Conservation (phyloP, 2,113 vertebrate genomes). For the Heterocephalus glaber region DNA sequence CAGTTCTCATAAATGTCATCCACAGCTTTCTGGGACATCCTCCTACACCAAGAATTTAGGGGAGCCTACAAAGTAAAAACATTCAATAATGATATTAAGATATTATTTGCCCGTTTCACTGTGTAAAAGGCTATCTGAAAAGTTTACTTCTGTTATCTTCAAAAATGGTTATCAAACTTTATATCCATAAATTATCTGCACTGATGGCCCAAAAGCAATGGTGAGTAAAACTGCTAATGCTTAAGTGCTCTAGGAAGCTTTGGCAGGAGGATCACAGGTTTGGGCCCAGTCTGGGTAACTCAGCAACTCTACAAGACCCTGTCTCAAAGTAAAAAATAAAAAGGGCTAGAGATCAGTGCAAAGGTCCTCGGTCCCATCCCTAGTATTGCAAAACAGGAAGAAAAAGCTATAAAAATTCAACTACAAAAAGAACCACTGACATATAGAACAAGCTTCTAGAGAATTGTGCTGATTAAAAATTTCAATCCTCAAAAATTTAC, state of each 20-base stretch:
- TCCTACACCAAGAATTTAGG: not conserved
- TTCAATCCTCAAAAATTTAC: not conserved
- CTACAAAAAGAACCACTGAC: not conserved
- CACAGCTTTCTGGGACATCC: not conserved
- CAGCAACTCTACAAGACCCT: too few species aligned
- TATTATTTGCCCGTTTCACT: not conserved
- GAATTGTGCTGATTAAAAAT: constrained; percentile 4
- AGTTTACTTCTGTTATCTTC: not conserved
- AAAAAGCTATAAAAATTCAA: constrained; percentile 8
- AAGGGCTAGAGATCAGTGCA: too few species aligned
- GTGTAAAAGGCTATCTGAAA: not conserved
- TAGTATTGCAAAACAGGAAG: not conserved
- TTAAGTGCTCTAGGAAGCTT: not conserved
- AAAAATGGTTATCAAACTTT: constrained; percentile 17
- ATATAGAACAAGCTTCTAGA: not conserved
- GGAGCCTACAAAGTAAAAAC: not conserved
- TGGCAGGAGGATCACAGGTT: not conserved
- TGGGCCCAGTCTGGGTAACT: too few species aligned
- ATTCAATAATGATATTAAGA: not conserved
- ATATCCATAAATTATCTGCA: constrained; percentile 6
- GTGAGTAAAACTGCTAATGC: not conserved
- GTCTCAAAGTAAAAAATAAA: too few species aligned
- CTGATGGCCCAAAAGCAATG: not conserved
- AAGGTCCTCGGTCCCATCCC: not conserved
- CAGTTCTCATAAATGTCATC: not conserved